These are phyloP conservation scores for Cactoblastis cactorum DNA, from an alignment of 2,888 invertebrate species.

Conservation along the genomic window DNA sequence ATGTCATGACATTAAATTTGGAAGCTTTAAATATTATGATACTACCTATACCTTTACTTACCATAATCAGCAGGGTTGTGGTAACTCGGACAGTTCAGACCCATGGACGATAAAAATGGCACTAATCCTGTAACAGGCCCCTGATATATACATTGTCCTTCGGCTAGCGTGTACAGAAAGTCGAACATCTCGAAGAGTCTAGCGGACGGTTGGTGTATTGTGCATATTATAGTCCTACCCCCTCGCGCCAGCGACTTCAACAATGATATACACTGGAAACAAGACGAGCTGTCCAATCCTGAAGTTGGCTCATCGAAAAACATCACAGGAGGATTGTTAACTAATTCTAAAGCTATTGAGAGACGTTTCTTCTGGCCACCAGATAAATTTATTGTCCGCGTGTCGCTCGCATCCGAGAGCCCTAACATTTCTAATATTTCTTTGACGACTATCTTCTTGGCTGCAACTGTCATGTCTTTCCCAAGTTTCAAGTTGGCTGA, in stretches of 20 bases:
- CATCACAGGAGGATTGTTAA: constrained; percentile 98
- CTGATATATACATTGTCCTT: constrained; percentile 96
- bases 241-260: constrained; percentile 93
- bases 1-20: no score
- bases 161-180: constrained; percentile 92
- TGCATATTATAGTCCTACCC: constrained; percentile 95
- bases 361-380: constrained; percentile 95
- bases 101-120: constrained; percentile 91
- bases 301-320: constrained; percentile 97
- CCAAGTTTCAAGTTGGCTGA: constrained; percentile 96
- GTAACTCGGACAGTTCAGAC: constrained; percentile 94
- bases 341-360: constrained; percentile 94
- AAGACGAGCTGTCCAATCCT: constrained; percentile 95
- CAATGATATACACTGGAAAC: constrained; percentile 94
- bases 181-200: constrained; percentile 98
- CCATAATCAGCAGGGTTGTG: constrained; percentile 98
- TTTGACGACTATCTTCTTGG: constrained; percentile 89
- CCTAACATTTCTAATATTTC: constrained; percentile 93
- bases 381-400: constrained; percentile 89
- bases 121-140: constrained; percentile 91
- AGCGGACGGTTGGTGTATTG: constrained; percentile 97
- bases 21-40: no score
- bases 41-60: constrained; percentile 41
- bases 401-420: constrained; percentile 88
- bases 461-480: constrained; percentile 84